Conservation (phyloP, 2,888 invertebrate genomes). For the Leucoma salicis region DNA sequence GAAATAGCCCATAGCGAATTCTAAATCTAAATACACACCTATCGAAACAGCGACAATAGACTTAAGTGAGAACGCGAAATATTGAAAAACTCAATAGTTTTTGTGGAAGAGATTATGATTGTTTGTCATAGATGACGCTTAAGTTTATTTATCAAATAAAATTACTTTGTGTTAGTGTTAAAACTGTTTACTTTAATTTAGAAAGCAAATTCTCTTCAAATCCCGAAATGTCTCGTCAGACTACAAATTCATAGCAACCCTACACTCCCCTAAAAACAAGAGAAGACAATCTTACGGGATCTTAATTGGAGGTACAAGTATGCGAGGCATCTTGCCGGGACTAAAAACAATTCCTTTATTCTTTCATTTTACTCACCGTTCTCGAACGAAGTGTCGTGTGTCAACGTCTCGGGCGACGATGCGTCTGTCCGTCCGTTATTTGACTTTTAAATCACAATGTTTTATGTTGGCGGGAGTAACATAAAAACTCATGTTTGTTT, state of each 20-base stretch:
- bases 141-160: too few relatives aligned
- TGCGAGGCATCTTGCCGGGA: slow-evolving; percentile 51
- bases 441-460: slow-evolving; percentile 48
- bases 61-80: too few relatives aligned
- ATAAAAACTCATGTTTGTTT: slow-evolving; percentile 48
- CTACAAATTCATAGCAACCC: neutral
- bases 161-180: too few relatives aligned
- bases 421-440: slow-evolving; percentile 42
- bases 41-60: too few relatives aligned
- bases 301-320: slow-evolving; percentile 69
- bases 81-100: too few relatives aligned
- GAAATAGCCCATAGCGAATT: too few relatives aligned
- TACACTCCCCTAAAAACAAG: slow-evolving; percentile 41
- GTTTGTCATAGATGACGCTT: too few relatives aligned
- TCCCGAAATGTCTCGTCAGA: neutral
- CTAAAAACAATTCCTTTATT: slow-evolving; percentile 34
- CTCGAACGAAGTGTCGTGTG: slow-evolving; percentile 28
- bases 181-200: too few relatives aligned
- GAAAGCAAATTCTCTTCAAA: too few relatives aligned
- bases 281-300: slow-evolving; percentile 70
- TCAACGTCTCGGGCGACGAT: slow-evolving; percentile 43
- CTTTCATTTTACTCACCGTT: slow-evolving; percentile 30
- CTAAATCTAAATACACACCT: too few relatives aligned
- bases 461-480: slow-evolving; percentile 36
- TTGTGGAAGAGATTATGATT: too few relatives aligned